Conservation (phyloP, 53 echinoderm and acorn worm genomes). For the Antedon mediterranea region DNA sequence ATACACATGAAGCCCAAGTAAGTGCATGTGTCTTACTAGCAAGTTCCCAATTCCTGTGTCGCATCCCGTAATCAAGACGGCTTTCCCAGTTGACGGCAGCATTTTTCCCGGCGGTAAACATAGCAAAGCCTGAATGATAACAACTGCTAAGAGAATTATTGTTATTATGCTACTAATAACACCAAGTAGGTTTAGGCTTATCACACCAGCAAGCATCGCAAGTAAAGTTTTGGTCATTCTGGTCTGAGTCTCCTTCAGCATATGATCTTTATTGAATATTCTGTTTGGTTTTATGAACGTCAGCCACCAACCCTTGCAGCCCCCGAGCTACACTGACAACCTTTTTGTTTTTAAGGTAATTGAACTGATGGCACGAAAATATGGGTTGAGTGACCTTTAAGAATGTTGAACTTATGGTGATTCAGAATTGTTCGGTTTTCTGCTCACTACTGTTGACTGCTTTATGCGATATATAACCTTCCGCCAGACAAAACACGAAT, state of each 20-base stretch:
- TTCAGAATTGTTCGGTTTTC: not conserved
- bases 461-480: not conserved
- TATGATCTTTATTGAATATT: not conserved
- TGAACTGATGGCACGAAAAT: not conserved
- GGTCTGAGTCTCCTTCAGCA: not conserved
- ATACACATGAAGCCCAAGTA: conserved; percentile 44
- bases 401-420: not conserved
- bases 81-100: conserved; percentile 13
- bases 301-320: not conserved
- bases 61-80: conserved; percentile 59
- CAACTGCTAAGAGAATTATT: not conserved
- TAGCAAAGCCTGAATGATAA: not conserved
- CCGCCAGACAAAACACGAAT: not conserved
- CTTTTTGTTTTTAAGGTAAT: not conserved
- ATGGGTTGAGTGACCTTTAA: not conserved
- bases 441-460: not conserved
- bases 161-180: not conserved
- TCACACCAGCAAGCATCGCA: not conserved
- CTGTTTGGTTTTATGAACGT: not conserved
- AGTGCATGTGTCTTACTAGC: conserved; percentile 41
- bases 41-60: conserved; percentile 63
- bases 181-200: not conserved
- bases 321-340: not conserved
- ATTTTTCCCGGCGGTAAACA: not conserved
- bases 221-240: not conserved